These are phyloP conservation scores for Hydroisotoma schaefferi DNA, from an alignment of 2,888 invertebrate genomes.

Conservation along the genomic window DNA sequence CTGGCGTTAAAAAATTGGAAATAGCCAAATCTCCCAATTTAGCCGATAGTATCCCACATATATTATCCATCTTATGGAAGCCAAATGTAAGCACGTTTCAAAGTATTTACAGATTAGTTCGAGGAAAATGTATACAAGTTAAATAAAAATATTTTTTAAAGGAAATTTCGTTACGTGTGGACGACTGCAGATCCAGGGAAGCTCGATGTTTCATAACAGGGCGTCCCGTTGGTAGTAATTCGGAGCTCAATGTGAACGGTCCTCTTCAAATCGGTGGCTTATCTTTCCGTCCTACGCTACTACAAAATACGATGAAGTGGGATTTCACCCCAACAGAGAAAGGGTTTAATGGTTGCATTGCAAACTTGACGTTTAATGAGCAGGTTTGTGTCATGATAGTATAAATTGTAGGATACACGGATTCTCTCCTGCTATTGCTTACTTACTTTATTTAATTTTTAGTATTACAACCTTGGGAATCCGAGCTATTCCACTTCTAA, in stretches of 20 bases:
- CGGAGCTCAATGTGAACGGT: slow-evolving; percentile 76
- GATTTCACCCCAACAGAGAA: slow-evolving; percentile 60
- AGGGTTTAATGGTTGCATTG: slow-evolving; percentile 83
- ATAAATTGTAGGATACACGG: not conserved
- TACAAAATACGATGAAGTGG: slow-evolving; percentile 40
- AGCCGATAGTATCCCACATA: slow-evolving; percentile 80
- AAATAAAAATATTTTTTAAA: slow-evolving; percentile 12
- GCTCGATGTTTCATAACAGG: slow-evolving; percentile 32
- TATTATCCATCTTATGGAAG: slow-evolving; percentile 70
- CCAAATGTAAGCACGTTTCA: slow-evolving; percentile 27
- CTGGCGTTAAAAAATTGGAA: slow-evolving; percentile 69
- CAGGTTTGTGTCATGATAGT: slow-evolving; percentile 55
- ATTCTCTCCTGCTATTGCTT: not conserved
- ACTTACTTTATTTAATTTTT: slow-evolving; percentile 49
- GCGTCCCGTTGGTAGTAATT: slow-evolving; percentile 64
- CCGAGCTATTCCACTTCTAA: slow-evolving; percentile 70
- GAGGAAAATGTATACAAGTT: not conserved
- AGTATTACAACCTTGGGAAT: slow-evolving; percentile 81
- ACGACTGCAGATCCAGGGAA: slow-evolving; percentile 41
- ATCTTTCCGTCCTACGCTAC: slow-evolving; percentile 37
- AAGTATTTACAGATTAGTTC: too few relatives aligned
- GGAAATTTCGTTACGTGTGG: slow-evolving; percentile 44
- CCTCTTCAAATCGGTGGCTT: slow-evolving; percentile 71
- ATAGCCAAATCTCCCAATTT: slow-evolving; percentile 65
- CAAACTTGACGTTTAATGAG: slow-evolving; percentile 82